Base-by-base conservation (phyloP, 2,888 invertebrate genomes). In the Erebia palarica region DNA sequence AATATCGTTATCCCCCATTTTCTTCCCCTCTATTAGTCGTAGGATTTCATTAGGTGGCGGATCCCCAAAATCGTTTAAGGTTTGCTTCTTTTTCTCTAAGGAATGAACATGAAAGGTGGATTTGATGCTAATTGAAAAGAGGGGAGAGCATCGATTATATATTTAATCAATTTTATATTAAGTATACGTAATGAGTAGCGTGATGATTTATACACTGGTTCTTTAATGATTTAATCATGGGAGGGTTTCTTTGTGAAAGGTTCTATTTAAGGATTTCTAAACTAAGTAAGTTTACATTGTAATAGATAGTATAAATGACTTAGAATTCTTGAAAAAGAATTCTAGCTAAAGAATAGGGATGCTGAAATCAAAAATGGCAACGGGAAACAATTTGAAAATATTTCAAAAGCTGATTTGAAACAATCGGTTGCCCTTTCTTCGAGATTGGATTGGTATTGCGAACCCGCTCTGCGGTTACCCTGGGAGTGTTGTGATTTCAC, bases 61-160 rank as follows among this genome's bases (percentile, higher is more conserved):
- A 80, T 78, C 86, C 87, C 89, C 88, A 82, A 87, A 89, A 90
- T 86, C 90, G 88, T 85, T 90, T 87, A 87, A 88, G 90, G 87
- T 88, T 84, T 85, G 82, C 80, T 81, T 77, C 80, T 77, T 86
- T 89, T 88, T 86, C 88, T 85, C 84, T 81, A 75, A 79, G 82
- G 83, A 84, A 82, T 80, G 83, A 82, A 85, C 84, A 87, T 88
- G 87, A 86, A 86, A 89, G 86, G 88, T 88, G 89, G 89, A 88
- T 90, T 90, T 86, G 82, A 78, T 80, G 86, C 89, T 91, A 91
- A 91, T 91, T 90, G 90, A 89, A 91, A 84, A 60, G 71, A 81
- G 73, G 82, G 84, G 85, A 86, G 85, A 81, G 79, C 86, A 90
- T 89, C 85, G 87, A 89, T 88, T 86, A 79, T 80, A 78, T 76